Evolutionary conservation across 2,888 invertebrate species (phyloP).

Genomic region (Scaptomyza reducta): DNA sequence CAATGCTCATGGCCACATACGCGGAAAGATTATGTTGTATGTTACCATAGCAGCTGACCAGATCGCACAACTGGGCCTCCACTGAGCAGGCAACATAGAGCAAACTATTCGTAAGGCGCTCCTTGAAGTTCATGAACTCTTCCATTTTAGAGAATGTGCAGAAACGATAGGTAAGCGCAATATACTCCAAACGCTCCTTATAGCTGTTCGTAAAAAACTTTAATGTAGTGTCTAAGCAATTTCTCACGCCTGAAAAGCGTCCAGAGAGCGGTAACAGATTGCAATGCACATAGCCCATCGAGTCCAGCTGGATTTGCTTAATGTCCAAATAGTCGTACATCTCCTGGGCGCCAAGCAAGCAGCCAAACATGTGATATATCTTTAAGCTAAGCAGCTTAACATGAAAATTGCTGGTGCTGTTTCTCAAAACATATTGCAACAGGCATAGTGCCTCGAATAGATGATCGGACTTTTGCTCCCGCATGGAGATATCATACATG

Average conservation of each 20-base stretch:
- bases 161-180: constrained; percentile 96
- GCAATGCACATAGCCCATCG: constrained; percentile 93
- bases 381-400: constrained; percentile 93
- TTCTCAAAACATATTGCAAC: constrained; percentile 89
- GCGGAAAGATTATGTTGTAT: constrained; percentile 85
- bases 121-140: constrained; percentile 94
- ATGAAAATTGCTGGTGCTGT: constrained; percentile 95
- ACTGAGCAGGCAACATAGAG: constrained; percentile 89
- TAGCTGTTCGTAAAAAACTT: constrained; percentile 95
- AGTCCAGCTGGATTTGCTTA: constrained; percentile 97
- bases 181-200: constrained; percentile 95
- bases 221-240: constrained; percentile 90
- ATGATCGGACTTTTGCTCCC: constrained; percentile 85
- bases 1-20: constrained; percentile 86
- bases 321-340: constrained; percentile 92
- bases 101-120: constrained; percentile 91
- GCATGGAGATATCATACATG: constrained; percentile 85
- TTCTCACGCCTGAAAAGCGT: constrained; percentile 88
- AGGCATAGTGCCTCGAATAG: constrained; percentile 88
- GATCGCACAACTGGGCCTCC: constrained; percentile 89
- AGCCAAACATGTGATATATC: constrained; percentile 91
- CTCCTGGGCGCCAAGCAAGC: constrained; percentile 89
- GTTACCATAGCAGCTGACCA: constrained; percentile 85
- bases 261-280: constrained; percentile 90
- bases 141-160: constrained; percentile 96